Evolutionary conservation across 2,888 invertebrate species (phyloP).

Genomic region (Norana najaformis): DNA sequence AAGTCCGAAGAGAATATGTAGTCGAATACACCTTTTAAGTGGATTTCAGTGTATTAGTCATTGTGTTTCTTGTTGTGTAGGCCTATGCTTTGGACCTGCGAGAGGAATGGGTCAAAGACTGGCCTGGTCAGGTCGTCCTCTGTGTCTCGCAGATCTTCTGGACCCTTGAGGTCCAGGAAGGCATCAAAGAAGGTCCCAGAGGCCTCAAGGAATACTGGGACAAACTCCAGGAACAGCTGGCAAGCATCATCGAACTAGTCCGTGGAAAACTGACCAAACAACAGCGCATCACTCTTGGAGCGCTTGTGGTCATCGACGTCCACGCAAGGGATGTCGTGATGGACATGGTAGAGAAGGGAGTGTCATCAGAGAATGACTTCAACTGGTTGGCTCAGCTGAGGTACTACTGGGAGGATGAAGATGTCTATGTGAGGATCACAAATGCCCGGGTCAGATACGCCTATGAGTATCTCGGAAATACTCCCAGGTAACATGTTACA

Average conservation of each 20-base stretch:
- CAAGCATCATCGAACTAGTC: slow-evolving; percentile 73
- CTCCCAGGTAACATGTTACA: slow-evolving; percentile 38
- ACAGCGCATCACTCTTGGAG: slow-evolving; percentile 85
- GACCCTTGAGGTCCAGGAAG: slow-evolving; percentile 78
- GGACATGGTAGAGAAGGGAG: slow-evolving; percentile 65
- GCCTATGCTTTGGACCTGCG: slow-evolving; percentile 63
- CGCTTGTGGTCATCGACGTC: slow-evolving; percentile 70
- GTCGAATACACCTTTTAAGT: not conserved
- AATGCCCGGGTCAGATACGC: slow-evolving; percentile 86
- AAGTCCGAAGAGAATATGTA: no score
- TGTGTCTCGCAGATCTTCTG: slow-evolving; percentile 78
- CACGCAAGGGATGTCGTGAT: slow-evolving; percentile 72
- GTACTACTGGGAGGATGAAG: slow-evolving; percentile 72
- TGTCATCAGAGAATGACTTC: slow-evolving; percentile 78
- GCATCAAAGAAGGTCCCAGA: slow-evolving; percentile 69
- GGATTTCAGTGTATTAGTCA: not conserved
- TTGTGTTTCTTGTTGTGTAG: slow-evolving; percentile 45
- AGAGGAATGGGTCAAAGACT: slow-evolving; percentile 80
- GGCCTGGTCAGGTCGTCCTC: slow-evolving; percentile 91
- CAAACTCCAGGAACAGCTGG: slow-evolving; percentile 70
- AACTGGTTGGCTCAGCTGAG: slow-evolving; percentile 87
- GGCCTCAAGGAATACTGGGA: slow-evolving; percentile 69
- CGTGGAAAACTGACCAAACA: slow-evolving; percentile 82
- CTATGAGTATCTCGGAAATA: slow-evolving; percentile 90
- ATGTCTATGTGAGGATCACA: slow-evolving; percentile 75